These are phyloP conservation scores for Myrmecophaga tridactyla DNA, from an alignment of 2,113 vertebrate species.

Conservation along the genomic window DNA sequence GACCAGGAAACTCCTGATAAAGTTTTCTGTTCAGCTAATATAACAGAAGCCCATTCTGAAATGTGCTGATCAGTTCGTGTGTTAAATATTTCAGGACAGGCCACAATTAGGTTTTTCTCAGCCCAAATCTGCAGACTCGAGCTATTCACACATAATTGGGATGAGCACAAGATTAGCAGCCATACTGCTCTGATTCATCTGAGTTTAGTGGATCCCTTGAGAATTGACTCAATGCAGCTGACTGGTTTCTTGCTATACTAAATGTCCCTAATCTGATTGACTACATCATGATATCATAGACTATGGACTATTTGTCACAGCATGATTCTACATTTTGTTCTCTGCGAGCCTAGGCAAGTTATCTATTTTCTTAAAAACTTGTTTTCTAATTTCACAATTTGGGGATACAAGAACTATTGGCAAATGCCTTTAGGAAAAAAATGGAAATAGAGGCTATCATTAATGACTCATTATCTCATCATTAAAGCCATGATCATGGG, in stretches of 20 bases:
- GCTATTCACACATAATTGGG: conserved; percentile 31
- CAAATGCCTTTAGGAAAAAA: neutral
- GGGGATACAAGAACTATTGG: neutral
- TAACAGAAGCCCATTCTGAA: neutral
- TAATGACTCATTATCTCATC: neutral
- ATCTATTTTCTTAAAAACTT: conserved; percentile 29
- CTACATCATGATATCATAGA: neutral
- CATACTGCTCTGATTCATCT: conserved; percentile 34
- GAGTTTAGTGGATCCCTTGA: conserved; percentile 29
- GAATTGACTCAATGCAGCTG: conserved; percentile 23
- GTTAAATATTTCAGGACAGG: conserved; percentile 15
- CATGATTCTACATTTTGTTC: neutral
- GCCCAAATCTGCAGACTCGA: conserved; percentile 10
- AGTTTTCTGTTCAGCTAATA: neutral
- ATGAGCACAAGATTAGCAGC: conserved; percentile 45
- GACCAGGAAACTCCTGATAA: neutral
- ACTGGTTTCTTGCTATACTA: conserved; percentile 38
- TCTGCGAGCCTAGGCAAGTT: neutral
- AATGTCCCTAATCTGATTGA: conserved; percentile 39
- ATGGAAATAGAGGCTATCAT: neutral
- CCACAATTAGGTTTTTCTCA: neutral
- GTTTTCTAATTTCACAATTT: neutral
- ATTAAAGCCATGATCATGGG: neutral
- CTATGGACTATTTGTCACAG: neutral
- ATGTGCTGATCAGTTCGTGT: neutral